Percentiles rank a stretch among this genome's conserved stretches.
Evolutionary conservation across 2,113 vertebrate genomes (phyloP).

Genomic region (Rutilus rutilus): DNA sequence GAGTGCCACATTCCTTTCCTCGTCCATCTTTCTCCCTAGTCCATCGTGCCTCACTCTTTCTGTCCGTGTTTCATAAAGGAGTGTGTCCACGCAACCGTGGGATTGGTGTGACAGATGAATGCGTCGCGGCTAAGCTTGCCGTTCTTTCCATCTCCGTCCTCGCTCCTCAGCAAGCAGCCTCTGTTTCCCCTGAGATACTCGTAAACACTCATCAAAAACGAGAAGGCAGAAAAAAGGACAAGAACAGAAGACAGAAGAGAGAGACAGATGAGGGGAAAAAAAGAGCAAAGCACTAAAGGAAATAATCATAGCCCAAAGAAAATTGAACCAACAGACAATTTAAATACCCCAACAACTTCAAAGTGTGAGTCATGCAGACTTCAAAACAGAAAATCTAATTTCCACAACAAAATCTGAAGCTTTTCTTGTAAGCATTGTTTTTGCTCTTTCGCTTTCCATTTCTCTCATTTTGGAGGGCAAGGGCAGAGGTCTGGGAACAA

Average conservation of each 20-base stretch:
- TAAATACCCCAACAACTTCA: slow-evolving; percentile 48
- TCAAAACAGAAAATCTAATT: slow-evolving; percentile 45
- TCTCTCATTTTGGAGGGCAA: slow-evolving; percentile 2
- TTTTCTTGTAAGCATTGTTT: not conserved
- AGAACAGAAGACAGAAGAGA: slow-evolving; percentile 24
- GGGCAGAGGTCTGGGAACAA: slow-evolving; percentile 15
- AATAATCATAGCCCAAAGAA: slow-evolving; percentile 52
- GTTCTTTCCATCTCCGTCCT: slow-evolving; percentile 45
- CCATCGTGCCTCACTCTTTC: slow-evolving; percentile 20
- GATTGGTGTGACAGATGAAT: slow-evolving; percentile 62
- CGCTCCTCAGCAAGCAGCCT: slow-evolving; percentile 3
- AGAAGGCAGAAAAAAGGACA: slow-evolving; percentile 18
- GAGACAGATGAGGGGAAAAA: not conserved
- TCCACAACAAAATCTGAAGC: slow-evolving; percentile 22
- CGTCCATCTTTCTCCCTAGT: slow-evolving; percentile 33
- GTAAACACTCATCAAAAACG: slow-evolving; percentile 59
- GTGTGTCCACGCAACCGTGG: slow-evolving; percentile 51
- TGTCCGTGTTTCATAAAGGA: slow-evolving; percentile 43
- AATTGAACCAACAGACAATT: slow-evolving; percentile 51
- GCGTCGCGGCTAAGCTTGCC: slow-evolving; percentile 52
- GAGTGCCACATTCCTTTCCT: slow-evolving; percentile 31
- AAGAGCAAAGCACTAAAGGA: slow-evolving; percentile 23
- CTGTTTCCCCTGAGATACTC: slow-evolving; percentile 47
- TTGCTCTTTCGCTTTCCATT: not conserved
- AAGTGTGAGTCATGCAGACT: slow-evolving; percentile 37